Percentiles rank a stretch among this genome's conserved stretches.
These are phyloP conservation scores for Leptopilina drosophilae DNA, from an alignment of 2,888 invertebrate genomes.

Conservation along the genomic window DNA sequence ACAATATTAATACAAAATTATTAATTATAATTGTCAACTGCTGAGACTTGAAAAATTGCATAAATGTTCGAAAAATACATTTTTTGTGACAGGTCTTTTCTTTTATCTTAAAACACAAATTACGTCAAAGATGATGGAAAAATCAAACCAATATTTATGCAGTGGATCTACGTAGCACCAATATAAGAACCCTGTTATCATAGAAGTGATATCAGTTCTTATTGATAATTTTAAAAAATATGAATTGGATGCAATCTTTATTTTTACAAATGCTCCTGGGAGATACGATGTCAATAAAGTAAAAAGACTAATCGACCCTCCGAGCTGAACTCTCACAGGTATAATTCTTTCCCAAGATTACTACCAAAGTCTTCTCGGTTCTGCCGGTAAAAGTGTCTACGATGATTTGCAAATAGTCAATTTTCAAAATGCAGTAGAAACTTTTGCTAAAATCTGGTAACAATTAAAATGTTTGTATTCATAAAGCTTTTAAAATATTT, in stretches of 20 bases:
- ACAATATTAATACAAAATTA: no score
- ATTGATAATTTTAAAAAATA: conserved; percentile 52
- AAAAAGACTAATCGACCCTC: conserved; percentile 66
- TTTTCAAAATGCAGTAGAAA: conserved; percentile 68
- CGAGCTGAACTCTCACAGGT: conserved; percentile 62
- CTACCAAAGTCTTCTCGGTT: conserved; percentile 65
- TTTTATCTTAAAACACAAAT: no score
- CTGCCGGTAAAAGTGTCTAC: conserved; percentile 63
- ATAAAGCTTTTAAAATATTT: no score
- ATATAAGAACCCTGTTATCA: conserved; percentile 39
- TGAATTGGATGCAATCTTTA: conserved; percentile 60
- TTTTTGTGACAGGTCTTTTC: no score
- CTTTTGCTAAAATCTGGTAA: conserved; percentile 67
- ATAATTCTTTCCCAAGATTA: conserved; percentile 64
- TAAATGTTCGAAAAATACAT: no score
- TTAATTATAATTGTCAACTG: no score
- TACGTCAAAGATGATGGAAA: no score
- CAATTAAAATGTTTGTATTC: conserved; percentile 16
- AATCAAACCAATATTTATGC: no score
- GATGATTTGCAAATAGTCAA: conserved; percentile 63
- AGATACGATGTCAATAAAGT: conserved; percentile 67
- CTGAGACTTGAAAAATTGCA: no score
- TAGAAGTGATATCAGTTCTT: no score
- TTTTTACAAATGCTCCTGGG: conserved; percentile 64
- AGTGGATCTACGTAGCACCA: no score